Evolutionary conservation across 1,140 invertebrate genomes (phyloP).

Genomic region (Drosophila ficusphila): DNA sequence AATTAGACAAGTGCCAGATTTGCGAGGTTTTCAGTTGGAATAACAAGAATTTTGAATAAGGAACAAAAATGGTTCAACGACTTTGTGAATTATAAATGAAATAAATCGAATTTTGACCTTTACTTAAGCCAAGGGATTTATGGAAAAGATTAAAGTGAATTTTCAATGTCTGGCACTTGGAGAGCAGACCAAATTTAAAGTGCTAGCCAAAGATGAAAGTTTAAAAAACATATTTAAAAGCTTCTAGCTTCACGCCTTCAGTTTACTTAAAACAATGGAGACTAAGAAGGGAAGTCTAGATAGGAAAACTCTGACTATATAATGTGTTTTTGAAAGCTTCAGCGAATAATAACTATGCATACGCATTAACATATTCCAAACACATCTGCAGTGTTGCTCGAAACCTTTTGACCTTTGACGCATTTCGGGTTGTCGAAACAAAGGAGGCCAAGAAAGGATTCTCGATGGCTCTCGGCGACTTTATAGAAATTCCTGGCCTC

Average conservation of each 20-base stretch:
- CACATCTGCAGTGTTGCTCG: neutral
- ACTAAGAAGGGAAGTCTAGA: too few relatives aligned
- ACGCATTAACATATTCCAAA: constrained; percentile 3
- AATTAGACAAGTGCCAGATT: constrained; percentile 61
- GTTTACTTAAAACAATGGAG: too few relatives aligned
- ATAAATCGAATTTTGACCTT: constrained; percentile 2
- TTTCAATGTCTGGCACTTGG: neutral
- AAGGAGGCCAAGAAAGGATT: constrained; percentile 11
- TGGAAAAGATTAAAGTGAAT: neutral
- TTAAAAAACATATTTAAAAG: too few relatives aligned
- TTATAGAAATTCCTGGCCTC: constrained; percentile 21
- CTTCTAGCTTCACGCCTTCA: too few relatives aligned
- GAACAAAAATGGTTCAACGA: constrained; percentile 8
- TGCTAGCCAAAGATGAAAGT: too few relatives aligned
- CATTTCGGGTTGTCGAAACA: constrained; percentile 15
- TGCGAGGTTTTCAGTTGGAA: constrained; percentile 5
- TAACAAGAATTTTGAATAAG: constrained; percentile 13
- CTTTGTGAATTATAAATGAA: constrained; percentile 8
- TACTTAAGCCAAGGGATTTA: neutral
- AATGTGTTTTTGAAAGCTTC: too few relatives aligned
- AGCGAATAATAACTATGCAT: too few relatives aligned
- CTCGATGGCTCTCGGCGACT: neutral
- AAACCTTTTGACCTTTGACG: constrained; percentile 15
- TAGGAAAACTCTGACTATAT: too few relatives aligned
- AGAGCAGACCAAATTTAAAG: too few relatives aligned